Evolutionary conservation across 2,797 vertebrate genomes (phyloP).

Genomic region (Coregonus ussuriensis): DNA sequence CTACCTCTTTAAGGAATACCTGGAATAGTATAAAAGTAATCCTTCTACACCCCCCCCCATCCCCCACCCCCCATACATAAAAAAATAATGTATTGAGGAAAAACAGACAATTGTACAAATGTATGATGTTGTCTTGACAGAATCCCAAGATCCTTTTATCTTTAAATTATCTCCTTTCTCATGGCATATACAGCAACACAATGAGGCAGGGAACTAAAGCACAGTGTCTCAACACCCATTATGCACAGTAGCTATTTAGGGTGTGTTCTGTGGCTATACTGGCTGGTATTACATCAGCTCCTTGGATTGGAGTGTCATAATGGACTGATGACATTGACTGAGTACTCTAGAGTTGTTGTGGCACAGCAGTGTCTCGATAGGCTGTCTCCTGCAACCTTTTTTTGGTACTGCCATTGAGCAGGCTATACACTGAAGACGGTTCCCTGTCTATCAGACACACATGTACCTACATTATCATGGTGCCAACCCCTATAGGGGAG

Average conservation of each 20-base stretch:
- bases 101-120: neutral
- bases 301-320: neutral
- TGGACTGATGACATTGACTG: neutral
- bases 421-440: neutral
- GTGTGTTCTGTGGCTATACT: neutral
- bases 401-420: neutral
- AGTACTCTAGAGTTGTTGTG: neutral
- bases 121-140: too few species aligned
- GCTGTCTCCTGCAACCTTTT: neutral
- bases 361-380: neutral
- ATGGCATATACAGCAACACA: neutral
- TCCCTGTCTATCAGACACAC: too few species aligned
- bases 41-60: too few species aligned
- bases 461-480: too few species aligned
- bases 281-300: neutral
- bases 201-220: neutral
- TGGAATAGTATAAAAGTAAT: too few species aligned
- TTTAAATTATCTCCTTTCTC: neutral
- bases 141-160: too few species aligned
- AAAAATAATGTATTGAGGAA: neutral
- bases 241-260: neutral
- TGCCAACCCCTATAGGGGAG: too few species aligned
- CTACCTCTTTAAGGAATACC: too few species aligned
- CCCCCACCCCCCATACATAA: too few species aligned
- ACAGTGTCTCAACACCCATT: neutral